phyloP scores from a whole-genome alignment of 2,797 vertebrate species.

The Pogonophryne albipinna region DNA sequence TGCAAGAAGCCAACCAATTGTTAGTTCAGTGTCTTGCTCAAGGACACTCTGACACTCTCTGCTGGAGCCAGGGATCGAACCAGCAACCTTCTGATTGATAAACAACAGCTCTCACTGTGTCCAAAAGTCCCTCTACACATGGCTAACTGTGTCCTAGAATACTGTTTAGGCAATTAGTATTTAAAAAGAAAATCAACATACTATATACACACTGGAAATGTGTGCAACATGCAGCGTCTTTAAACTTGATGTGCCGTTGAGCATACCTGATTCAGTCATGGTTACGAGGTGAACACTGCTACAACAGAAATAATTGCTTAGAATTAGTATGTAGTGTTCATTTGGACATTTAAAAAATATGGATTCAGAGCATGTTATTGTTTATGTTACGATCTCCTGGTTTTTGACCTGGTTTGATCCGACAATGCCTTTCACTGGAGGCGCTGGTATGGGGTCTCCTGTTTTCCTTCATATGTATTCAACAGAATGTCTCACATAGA shows the following conservation, averaged over 20 bases:
- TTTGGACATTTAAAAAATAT: too few species aligned
- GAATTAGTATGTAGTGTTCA: not conserved
- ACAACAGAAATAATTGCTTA: not conserved
- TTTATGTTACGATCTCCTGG: too few species aligned
- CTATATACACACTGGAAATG: not conserved
- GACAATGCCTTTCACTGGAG: too few species aligned
- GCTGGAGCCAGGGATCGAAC: too few species aligned
- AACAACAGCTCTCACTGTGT: not conserved
- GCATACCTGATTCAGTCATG: too few species aligned
- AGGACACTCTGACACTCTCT: too few species aligned
- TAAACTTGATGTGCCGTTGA: not conserved
- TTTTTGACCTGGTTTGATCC: too few species aligned
- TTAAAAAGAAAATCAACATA: not conserved
- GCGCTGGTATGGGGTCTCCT: not conserved
- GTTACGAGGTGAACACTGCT: too few species aligned
- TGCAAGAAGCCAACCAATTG: too few species aligned
- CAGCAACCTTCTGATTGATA: too few species aligned
- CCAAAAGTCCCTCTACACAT: not conserved
- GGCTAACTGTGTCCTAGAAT: not conserved
- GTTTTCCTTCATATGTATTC: not conserved
- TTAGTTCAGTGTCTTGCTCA: too few species aligned
- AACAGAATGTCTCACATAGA: not conserved
- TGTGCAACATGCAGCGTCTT: not conserved
- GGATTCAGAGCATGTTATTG: too few species aligned
- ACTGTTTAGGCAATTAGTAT: not conserved